Evolutionary conservation across 2,888 invertebrate species (phyloP), one percentile per base, ranked within the genome.

Genomic region (Hirtodrosophila cameraria): DNA sequence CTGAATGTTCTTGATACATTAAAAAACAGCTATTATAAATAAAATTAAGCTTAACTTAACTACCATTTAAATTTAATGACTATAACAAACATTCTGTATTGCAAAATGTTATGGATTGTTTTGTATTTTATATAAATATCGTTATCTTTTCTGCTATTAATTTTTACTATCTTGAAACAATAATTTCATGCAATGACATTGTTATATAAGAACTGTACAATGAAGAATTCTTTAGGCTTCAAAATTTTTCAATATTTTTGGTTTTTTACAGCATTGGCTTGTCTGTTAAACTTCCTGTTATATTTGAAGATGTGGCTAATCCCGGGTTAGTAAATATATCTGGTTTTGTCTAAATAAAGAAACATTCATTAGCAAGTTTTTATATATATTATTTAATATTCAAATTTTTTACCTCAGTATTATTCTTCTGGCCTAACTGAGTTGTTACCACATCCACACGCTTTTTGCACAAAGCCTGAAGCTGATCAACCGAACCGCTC

Each of bases 401-500:
- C 2, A 9, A 35, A 16, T 6, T 20, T 6, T 9, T 53, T 18
- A 48, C 55, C 48, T 48, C 48, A 16, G 25, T 31, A 20, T 20
- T 38, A 18, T 13, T 59, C 2, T 15, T 5, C 4, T 46, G 16
- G 13, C 43, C 55, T 9, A 28, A 8, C 18, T 35, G 33, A 25
- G 33, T 35, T 23, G 46, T 28, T 11, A 13, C 8, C 2, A 46
- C 7, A 1, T 55, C 57, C 15, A 36, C 42, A 18, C 52, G 54
- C 9, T 59, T 59, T 30, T 69, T 64, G 46, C 61, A 79, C 25
- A 75, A 43, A n/a, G 30, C 49, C 27, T 58, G 64, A 1, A 81
- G 41, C 36, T 75, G 58, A 50, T 80, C 71, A 53, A 75, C 31
- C 5, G 79, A 62, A 25, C 39, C 38, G 9, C 43, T 58, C 25